A percentile compares a stretch with the other conserved stretches of the same genome.
phyloP scores from a whole-genome alignment of 1,140 invertebrate species.

The Andrena cerasifolii region DNA sequence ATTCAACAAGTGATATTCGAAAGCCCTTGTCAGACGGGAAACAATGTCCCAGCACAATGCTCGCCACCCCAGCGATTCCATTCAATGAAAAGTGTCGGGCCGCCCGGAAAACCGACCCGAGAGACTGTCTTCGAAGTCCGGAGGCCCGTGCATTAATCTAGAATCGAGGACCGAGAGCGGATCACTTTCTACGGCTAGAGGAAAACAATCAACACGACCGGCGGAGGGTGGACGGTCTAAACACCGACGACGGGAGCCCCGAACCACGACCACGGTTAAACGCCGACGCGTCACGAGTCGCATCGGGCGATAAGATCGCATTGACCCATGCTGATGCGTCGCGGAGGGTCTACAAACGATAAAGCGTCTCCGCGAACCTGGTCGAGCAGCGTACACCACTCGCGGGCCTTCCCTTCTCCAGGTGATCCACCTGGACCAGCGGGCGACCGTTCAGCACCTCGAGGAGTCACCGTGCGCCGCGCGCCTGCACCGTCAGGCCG shows the following conservation, averaged over 20 bases:
- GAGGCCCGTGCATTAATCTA: no score
- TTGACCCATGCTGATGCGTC: slow-evolving; percentile 36
- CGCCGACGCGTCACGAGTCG: slow-evolving; percentile 33
- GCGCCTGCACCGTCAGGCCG: neutral
- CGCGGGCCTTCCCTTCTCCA: neutral
- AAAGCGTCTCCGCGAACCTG: slow-evolving; percentile 25
- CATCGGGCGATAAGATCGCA: slow-evolving; percentile 30
- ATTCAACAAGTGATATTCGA: slow-evolving; percentile 56
- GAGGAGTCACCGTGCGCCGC: neutral
- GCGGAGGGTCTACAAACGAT: slow-evolving; percentile 22
- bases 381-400: neutral
- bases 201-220: neutral
- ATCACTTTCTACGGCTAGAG: no score
- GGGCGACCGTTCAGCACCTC: no score
- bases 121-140: no score
- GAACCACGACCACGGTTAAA: slow-evolving; percentile 46
- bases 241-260: neutral
- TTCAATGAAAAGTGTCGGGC: neutral
- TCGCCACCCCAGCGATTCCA: neutral
- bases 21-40: slow-evolving; percentile 22
- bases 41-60: neutral
- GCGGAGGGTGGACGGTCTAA: neutral
- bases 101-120: neutral
- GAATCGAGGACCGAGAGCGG: no score
- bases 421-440: neutral